Percentiles rank a stretch among this genome's conserved stretches.
These are phyloP conservation scores for Athene noctua DNA, from an alignment of 2,113 vertebrate genomes.

Conservation along the genomic window DNA sequence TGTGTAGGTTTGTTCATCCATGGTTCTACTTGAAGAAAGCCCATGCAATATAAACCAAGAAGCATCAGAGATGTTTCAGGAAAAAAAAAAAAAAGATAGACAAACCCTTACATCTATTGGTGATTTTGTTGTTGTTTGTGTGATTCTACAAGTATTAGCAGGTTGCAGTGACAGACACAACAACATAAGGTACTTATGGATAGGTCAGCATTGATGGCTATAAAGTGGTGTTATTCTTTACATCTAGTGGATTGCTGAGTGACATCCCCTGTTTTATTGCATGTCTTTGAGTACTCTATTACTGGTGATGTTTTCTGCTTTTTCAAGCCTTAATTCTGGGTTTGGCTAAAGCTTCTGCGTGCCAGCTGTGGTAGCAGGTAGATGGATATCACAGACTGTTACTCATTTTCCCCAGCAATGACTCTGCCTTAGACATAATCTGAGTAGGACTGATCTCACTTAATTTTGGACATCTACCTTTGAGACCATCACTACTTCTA, in stretches of 20 bases:
- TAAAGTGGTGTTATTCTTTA: not conserved
- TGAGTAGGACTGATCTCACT: not conserved
- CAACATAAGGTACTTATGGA: not conserved
- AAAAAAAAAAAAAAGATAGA: not conserved
- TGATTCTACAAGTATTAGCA: not conserved
- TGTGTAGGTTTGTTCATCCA: not conserved
- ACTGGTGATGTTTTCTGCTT: not conserved
- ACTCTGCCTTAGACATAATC: not conserved
- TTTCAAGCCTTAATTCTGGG: not conserved
- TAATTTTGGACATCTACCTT: not conserved
- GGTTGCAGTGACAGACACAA: not conserved
- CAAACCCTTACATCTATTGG: not conserved
- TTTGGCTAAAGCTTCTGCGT: not conserved
- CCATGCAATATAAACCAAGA: not conserved
- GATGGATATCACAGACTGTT: not conserved
- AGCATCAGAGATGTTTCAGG: not conserved
- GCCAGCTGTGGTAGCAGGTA: not conserved
- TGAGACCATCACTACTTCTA: not conserved
- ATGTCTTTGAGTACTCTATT: not conserved
- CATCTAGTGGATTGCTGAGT: not conserved
- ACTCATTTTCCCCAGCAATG: not conserved
- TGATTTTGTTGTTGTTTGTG: not conserved
- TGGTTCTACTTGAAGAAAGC: not conserved
- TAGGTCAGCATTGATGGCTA: not conserved
- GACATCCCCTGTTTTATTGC: not conserved